Evolutionary conservation across 2,113 vertebrate genomes (phyloP).

Genomic region (Leucosticte australis): DNA sequence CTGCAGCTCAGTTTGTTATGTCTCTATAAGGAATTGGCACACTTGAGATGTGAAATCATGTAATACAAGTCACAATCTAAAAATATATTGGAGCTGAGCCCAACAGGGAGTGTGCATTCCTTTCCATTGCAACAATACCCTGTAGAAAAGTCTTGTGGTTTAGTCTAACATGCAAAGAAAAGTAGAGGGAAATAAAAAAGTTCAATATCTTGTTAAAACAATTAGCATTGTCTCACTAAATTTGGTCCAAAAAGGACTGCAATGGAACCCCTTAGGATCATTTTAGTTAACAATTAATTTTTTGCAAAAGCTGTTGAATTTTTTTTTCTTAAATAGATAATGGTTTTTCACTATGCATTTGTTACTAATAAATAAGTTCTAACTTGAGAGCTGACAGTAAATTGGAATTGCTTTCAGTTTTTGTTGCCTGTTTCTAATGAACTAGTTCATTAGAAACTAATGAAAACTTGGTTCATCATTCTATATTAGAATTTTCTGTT

Average conservation of each 20-base stretch:
- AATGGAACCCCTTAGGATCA: neutral
- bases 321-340: neutral
- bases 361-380: neutral
- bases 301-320: neutral
- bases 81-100: constrained; percentile 19
- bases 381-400: neutral
- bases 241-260: neutral
- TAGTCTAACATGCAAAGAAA: constrained; percentile 30
- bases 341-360: neutral
- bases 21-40: constrained; percentile 52
- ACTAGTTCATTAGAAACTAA: neutral
- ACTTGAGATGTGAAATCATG: neutral
- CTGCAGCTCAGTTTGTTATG: neutral
- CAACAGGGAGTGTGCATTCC: constrained; percentile 11
- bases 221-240: neutral
- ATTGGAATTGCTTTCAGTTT: neutral
- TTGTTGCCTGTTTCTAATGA: neutral
- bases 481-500: neutral
- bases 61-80: constrained; percentile 33
- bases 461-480: neutral
- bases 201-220: neutral
- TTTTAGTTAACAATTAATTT: neutral
- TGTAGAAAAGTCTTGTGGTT: constrained; percentile 19
- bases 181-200: constrained; percentile 22
- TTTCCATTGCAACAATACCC: constrained; percentile 54